A percentile compares a stretch with the other conserved stretches of the same genome.
phyloP scores from a whole-genome alignment of 64 coral and sea anemone genomes.

The Hydrozoanthus tunicans region DNA sequence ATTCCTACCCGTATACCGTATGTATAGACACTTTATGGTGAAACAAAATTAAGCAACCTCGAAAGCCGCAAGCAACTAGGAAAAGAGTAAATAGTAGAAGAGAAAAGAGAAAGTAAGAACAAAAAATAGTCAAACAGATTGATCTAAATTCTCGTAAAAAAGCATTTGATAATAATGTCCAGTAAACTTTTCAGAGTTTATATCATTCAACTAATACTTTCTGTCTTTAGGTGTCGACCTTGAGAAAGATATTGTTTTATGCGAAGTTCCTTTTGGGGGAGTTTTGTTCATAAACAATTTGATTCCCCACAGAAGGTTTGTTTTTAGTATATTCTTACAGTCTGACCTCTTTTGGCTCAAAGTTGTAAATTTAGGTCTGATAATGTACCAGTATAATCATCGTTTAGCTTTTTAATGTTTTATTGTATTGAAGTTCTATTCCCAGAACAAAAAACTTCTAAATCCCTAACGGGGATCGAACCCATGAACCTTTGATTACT shows the following conservation, averaged over 20 bases:
- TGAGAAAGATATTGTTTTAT: slow-evolving; percentile 78
- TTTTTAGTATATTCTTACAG: not conserved
- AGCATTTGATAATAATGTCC: too few relatives aligned
- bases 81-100: too few relatives aligned
- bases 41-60: too few relatives aligned
- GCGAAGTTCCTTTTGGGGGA: slow-evolving; percentile 88
- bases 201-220: not conserved
- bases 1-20: too few relatives aligned
- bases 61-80: too few relatives aligned
- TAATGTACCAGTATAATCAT: not conserved
- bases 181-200: not conserved
- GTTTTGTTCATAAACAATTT: slow-evolving; percentile 85
- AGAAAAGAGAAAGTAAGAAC: too few relatives aligned
- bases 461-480: too few relatives aligned
- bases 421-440: not conserved
- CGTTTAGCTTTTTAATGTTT: not conserved
- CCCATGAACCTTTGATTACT: too few relatives aligned
- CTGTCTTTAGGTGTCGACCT: slow-evolving; percentile 63
- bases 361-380: slow-evolving; percentile 1
- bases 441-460: too few relatives aligned
- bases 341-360: not conserved
- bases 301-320: slow-evolving; percentile 81
- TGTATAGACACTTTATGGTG: too few relatives aligned
- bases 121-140: too few relatives aligned
- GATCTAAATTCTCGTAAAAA: too few relatives aligned